phyloP scores from a whole-genome alignment of 2,888 invertebrate species.

The Allophyes oxyacanthae region DNA sequence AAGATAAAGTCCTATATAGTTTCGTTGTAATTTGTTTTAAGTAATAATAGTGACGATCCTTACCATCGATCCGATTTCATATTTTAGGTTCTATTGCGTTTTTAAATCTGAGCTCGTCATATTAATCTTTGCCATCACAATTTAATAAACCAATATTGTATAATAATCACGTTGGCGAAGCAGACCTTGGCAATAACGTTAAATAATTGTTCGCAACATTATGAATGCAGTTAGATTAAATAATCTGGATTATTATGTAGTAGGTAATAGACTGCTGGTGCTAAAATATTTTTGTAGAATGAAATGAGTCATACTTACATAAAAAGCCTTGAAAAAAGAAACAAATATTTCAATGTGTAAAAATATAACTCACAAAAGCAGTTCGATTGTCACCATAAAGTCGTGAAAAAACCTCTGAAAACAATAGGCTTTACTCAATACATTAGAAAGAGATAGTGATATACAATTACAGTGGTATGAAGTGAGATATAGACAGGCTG shows the following conservation, averaged over 20 bases:
- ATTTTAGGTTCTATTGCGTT: too few relatives aligned
- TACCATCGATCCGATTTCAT: too few relatives aligned
- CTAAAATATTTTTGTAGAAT: background rate
- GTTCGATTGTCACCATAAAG: conserved; percentile 20
- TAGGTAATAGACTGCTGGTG: conserved; percentile 19
- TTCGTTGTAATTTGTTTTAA: too few relatives aligned
- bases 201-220: conserved; percentile 1
- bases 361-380: background rate
- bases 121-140: too few relatives aligned
- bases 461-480: conserved; percentile 4
- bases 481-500: conserved; percentile 23
- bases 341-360: background rate
- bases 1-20: too few relatives aligned
- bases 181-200: conserved; percentile 21
- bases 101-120: too few relatives aligned
- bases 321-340: too few relatives aligned
- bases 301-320: too few relatives aligned
- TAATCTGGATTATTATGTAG: conserved; percentile 11
- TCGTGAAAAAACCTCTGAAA: conserved; percentile 24
- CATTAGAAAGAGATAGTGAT: conserved; percentile 27
- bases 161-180: conserved; percentile 5
- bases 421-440: conserved; percentile 32
- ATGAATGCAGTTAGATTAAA: conserved; percentile 1
- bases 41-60: too few relatives aligned
- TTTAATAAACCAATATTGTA: background rate